These are phyloP conservation scores for Holocentrus rufus DNA, from an alignment of 2,797 vertebrate genomes.

Conservation along the genomic window DNA sequence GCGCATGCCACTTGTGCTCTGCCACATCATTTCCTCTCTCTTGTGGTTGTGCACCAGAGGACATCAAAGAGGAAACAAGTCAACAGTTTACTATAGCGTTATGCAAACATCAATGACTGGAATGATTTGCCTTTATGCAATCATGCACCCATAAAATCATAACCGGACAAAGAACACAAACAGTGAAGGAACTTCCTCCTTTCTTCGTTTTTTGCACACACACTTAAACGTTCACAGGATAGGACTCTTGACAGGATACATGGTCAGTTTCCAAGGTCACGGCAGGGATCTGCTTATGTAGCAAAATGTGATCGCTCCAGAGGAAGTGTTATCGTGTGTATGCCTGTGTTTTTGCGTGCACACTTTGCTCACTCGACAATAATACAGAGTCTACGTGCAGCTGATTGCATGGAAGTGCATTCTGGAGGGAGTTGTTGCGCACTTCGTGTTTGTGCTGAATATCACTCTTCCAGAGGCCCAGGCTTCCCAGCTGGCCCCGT, in stretches of 20 bases:
- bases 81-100: neutral
- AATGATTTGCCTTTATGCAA: neutral
- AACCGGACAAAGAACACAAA: neutral
- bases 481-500: slow-evolving; percentile 31
- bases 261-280: slow-evolving; percentile 51
- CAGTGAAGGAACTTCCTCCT: neutral
- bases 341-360: neutral
- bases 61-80: neutral
- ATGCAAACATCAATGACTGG: neutral
- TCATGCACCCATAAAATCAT: neutral
- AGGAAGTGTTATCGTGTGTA: slow-evolving; percentile 53
- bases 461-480: slow-evolving; percentile 50
- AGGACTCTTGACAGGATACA: slow-evolving; percentile 49
- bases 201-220: neutral
- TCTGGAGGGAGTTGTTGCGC: slow-evolving; percentile 43
- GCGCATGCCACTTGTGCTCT: neutral
- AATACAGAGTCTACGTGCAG: neutral
- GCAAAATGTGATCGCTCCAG: slow-evolving; percentile 51
- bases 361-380: slow-evolving; percentile 23
- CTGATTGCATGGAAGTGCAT: slow-evolving; percentile 24
- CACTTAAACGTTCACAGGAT: slow-evolving; percentile 2
- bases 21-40: neutral
- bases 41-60: neutral
- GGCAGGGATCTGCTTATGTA: slow-evolving; percentile 61
- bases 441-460: slow-evolving; percentile 38